phyloP scores from a whole-genome alignment of 2,888 invertebrate genomes.

The Eilema sororculum region DNA sequence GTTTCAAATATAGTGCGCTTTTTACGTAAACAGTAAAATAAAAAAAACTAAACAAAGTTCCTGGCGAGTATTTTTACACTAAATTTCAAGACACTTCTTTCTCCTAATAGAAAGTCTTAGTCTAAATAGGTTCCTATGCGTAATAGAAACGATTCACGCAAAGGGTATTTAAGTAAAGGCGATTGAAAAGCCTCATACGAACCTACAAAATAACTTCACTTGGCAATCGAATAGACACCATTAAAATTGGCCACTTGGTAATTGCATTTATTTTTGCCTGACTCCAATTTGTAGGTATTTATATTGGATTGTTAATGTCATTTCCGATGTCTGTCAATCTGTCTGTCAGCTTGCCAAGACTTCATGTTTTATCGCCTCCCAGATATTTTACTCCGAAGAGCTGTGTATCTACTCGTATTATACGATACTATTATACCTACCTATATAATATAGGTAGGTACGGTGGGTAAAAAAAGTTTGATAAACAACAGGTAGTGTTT shows the following conservation, averaged over 20 bases:
- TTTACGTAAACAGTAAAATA: too few relatives aligned
- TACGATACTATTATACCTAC: too few relatives aligned
- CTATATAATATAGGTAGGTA: conserved; percentile 36
- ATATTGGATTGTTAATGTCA: conserved; percentile 58
- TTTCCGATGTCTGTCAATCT: conserved; percentile 55
- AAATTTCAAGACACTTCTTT: too few relatives aligned
- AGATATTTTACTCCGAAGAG: conserved; percentile 45
- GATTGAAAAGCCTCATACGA: too few relatives aligned
- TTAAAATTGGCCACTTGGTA: conserved; percentile 36
- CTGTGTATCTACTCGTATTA: conserved; percentile 27
- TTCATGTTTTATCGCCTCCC: conserved; percentile 51
- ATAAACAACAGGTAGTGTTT: conserved; percentile 33
- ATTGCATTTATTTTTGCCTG: conserved; percentile 50
- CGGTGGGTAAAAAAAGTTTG: conserved; percentile 11
- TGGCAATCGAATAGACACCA: conserved; percentile 12
- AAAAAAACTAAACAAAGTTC: too few relatives aligned
- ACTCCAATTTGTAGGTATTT: conserved; percentile 56
- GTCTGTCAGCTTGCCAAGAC: conserved; percentile 59
- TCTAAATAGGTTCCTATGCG: too few relatives aligned
- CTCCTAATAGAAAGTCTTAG: too few relatives aligned
- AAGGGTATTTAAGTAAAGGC: too few relatives aligned
- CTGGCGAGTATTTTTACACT: too few relatives aligned
- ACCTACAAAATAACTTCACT: conserved; percentile 6
- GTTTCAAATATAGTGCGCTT: too few relatives aligned
- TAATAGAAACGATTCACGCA: too few relatives aligned